Percentiles rank a stretch among this genome's conserved stretches.
phyloP scores from a whole-genome alignment of 64 coral and sea anemone species.

The Trachythela sp. region DNA sequence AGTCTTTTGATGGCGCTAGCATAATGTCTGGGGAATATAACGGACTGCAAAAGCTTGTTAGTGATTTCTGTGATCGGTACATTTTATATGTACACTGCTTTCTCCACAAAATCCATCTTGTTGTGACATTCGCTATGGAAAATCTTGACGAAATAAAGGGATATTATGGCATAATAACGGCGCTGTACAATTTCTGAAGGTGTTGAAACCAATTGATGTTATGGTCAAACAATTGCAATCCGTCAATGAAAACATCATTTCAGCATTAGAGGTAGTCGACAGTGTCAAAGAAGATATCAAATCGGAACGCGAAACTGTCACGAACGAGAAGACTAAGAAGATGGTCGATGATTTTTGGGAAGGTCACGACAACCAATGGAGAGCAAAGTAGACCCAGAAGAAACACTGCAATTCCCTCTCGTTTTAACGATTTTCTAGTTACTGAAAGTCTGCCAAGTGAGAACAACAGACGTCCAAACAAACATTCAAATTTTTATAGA shows the following conservation, averaged over 20 bases:
- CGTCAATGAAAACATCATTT: not conserved
- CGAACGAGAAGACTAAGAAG: not conserved
- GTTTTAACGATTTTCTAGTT: constrained; percentile 19
- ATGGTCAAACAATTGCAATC: constrained; percentile 8
- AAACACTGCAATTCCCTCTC: constrained; percentile 7
- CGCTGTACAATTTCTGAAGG: constrained; percentile 24
- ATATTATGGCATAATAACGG: not conserved
- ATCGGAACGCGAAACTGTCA: not conserved
- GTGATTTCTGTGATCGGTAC: constrained; percentile 23
- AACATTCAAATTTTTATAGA: constrained; percentile 12
- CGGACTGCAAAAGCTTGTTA: constrained; percentile 10
- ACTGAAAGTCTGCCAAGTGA: constrained; percentile 4
- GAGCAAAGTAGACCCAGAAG: not conserved
- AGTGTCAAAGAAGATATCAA: constrained; percentile 2
- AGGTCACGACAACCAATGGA: not conserved
- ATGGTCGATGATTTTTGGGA: constrained; percentile 12
- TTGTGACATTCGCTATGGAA: not conserved
- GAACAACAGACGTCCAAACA: constrained; percentile 8
- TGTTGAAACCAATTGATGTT: constrained; percentile 4
- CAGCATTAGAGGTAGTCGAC: not conserved
- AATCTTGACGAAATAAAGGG: constrained; percentile 18
- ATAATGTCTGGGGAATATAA: constrained; percentile 16
- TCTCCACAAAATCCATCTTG: constrained; percentile 27
- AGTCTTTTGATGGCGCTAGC: constrained; percentile 23
- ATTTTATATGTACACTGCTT: constrained; percentile 23